Base-by-base conservation (phyloP, 1,140 invertebrate genomes). In the Penaeus chinensis region DNA sequence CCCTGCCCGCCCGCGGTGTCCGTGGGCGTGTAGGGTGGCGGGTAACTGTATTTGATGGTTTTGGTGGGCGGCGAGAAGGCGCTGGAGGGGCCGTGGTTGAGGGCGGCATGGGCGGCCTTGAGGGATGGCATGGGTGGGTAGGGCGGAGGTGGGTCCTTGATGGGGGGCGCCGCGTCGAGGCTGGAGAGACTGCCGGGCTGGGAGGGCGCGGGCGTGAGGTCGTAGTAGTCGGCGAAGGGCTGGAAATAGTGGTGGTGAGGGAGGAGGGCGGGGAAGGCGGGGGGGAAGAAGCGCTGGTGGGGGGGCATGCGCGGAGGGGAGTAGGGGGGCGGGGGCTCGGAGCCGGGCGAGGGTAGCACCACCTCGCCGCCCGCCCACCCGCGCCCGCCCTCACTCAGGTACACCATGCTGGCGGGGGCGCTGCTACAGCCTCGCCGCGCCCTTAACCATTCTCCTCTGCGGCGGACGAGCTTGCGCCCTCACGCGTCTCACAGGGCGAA, bases 1-100 rank as follows among this genome's bases (percentile, higher is more conserved):
- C 32, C n/a, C 13, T 32, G 66, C 18, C 61, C 22, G 20, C n/a
- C 74, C 20, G 10, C 42, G 82, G 66, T 60, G 18, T 65, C 62
- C 18, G 32, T 27, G 22, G 66, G 54, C 27, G 81, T 78, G 27
- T 84, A 80, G 8, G 84, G 63, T 18, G 88, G 87, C 8, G 89
- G 84, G 47, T 77, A 61, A 10, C 61, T 78, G 47, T 87, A 82
- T 22, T 87, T 82, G 16, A 77, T 88, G 63, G 60, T 84, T n/a
- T 88, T 88, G 18, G 81, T 60, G 16, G 89, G 89, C 4, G 89
- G 87, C 5, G 87, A 80, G 66, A 89, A 90, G 54, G 89, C 89
- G 65, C 89, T 90, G 1, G 89, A 90, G 27, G 89, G 89, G 1
- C 89, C 89, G 66, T 90, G 89, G 74, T 90, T 90, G 42, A 90